Evolutionary conservation across 2,113 vertebrate species (phyloP).

Genomic region (Saimiri boliviensis): DNA sequence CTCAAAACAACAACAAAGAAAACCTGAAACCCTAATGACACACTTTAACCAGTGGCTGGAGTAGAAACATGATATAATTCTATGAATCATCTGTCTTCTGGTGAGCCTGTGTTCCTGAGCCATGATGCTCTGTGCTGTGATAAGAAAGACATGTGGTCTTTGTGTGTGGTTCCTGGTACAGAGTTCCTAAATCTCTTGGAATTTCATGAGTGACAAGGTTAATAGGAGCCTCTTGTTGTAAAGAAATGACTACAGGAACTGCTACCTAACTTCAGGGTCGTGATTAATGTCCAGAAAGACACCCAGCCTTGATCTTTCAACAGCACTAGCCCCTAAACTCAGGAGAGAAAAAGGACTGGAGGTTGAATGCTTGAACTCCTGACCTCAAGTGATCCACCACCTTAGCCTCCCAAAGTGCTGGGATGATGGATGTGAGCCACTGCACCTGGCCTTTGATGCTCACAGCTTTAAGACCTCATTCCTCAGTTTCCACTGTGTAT

Average conservation of each 20-base stretch:
- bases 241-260: neutral
- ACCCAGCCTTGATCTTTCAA: neutral
- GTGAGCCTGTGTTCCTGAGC: neutral
- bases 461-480: neutral
- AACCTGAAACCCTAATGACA: neutral
- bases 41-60: neutral
- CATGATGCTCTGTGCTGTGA: neutral
- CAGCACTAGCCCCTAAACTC: neutral
- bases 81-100: neutral
- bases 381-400: no score
- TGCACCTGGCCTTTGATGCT: neutral
- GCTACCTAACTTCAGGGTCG: neutral
- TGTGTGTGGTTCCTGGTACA: neutral
- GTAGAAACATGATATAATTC: neutral
- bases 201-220: neutral
- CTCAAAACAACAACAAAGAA: no score
- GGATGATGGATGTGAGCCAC: no score
- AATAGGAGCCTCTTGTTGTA: neutral
- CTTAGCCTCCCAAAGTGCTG: no score
- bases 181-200: neutral
- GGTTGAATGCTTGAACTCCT: neutral
- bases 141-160: neutral
- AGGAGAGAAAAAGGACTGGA: neutral
- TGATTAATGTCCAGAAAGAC: neutral
- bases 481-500: neutral